Percentiles rank a stretch among this genome's conserved stretches.
Evolutionary conservation across 1,140 invertebrate genomes (phyloP).

Genomic region (Pogonus chalceus): DNA sequence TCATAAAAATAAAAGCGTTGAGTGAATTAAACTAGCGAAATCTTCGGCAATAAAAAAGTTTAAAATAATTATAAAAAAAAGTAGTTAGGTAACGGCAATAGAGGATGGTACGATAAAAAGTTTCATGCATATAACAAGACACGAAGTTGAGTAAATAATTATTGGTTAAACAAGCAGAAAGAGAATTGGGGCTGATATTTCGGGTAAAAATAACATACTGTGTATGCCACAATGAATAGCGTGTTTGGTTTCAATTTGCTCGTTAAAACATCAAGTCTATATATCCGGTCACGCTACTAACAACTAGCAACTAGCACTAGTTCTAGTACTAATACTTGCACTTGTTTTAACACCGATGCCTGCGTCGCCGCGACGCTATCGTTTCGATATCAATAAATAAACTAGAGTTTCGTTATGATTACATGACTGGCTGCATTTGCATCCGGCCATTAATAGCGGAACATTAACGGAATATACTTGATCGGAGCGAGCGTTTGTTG

Average conservation of each 20-base stretch:
- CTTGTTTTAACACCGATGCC: neutral
- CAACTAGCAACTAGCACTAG: neutral
- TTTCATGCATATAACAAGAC: too few species aligned
- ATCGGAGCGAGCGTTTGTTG: neutral
- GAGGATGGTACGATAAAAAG: too few species aligned
- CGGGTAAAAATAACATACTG: slow-evolving; percentile 1
- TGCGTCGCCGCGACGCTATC: neutral
- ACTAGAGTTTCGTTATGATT: slow-evolving; percentile 1
- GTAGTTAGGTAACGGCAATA: neutral
- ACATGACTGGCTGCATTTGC: neutral
- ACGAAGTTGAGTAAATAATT: slow-evolving; percentile 7
- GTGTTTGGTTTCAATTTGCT: slow-evolving; percentile 12
- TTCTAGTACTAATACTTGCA: neutral
- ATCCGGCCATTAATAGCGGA: neutral
- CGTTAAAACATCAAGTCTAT: slow-evolving; percentile 15
- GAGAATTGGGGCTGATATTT: neutral
- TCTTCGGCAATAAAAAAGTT: too few species aligned
- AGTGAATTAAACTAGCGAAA: too few species aligned
- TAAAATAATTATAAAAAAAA: neutral
- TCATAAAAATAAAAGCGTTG: too few species aligned
- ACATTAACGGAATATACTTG: too few species aligned
- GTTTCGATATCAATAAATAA: too few species aligned
- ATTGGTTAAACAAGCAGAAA: neutral
- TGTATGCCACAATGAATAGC: slow-evolving; percentile 8
- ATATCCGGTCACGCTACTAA: slow-evolving; percentile 14